Conservation (phyloP, 2,113 vertebrate genomes). For the human region DNA sequence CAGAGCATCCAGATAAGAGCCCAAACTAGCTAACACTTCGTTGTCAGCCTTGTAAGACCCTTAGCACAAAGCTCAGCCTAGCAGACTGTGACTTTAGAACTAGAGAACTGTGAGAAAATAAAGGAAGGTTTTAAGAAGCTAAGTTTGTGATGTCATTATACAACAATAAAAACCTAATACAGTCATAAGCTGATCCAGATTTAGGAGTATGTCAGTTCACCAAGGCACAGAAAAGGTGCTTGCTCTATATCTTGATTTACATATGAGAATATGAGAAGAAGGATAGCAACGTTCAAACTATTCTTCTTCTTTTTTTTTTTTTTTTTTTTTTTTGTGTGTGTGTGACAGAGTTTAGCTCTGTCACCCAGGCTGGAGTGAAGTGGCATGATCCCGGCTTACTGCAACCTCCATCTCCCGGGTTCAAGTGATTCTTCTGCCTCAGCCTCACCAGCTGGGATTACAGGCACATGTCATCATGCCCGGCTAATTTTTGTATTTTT, state of each 20-base stretch:
- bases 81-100: background rate
- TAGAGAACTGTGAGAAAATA: background rate
- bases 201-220: background rate
- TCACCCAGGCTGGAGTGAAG: too few species aligned
- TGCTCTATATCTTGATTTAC: background rate
- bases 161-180: background rate
- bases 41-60: background rate
- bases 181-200: background rate
- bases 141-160: background rate
- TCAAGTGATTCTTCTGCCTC: too few species aligned
- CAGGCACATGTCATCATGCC: too few species aligned
- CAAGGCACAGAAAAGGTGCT: background rate
- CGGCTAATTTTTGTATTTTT: too few species aligned
- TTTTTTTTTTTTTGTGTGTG: too few species aligned
- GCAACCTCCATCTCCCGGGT: too few species aligned
- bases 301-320: too few species aligned
- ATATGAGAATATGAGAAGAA: background rate
- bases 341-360: too few species aligned
- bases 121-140: background rate
- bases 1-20: background rate
- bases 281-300: background rate
- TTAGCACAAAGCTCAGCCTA: background rate
- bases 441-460: too few species aligned
- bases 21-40: background rate
- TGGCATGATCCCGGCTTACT: too few species aligned